Evolutionary conservation across 2,113 vertebrate genomes (phyloP).

Genomic region (Anoura caudifer): DNA sequence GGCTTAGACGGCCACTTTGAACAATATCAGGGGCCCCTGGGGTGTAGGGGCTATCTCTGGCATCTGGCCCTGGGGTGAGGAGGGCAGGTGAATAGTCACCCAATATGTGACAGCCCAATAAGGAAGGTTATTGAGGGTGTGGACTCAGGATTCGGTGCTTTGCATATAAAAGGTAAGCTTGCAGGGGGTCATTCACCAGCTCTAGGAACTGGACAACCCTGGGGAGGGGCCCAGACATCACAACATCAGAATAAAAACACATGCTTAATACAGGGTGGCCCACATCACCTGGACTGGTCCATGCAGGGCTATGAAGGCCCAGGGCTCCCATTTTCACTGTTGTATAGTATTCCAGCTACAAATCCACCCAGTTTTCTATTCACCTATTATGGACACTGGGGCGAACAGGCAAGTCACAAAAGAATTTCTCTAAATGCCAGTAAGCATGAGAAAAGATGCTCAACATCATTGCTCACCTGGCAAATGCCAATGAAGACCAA

Average conservation of each 20-base stretch:
- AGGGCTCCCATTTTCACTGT: not conserved
- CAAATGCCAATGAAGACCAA: not conserved
- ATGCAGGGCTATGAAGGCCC: rapidly evolving
- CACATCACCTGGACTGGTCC: not conserved
- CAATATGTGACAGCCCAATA: not conserved
- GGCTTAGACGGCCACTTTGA: not conserved
- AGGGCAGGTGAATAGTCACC: too few species aligned
- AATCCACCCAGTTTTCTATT: not conserved
- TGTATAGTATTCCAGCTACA: not conserved
- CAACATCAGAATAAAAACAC: not conserved
- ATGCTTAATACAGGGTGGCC: rapidly evolving
- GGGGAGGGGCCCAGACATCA: not conserved
- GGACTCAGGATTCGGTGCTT: not conserved
- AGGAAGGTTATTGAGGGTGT: not conserved
- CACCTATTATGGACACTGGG: not conserved
- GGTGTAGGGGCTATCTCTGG: not conserved
- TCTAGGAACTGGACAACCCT: not conserved
- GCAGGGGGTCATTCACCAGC: rapidly evolving
- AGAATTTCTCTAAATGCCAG: not conserved
- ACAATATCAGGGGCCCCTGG: not conserved
- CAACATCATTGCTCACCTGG: not conserved
- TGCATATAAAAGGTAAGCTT: not conserved
- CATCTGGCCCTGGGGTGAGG: not conserved
- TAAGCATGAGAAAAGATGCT: not conserved
- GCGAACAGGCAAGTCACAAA: not conserved